Percentiles rank a stretch among this genome's conserved stretches.
These are phyloP conservation scores for Mus pahari DNA, from an alignment of 2,113 vertebrate genomes.

Conservation along the genomic window DNA sequence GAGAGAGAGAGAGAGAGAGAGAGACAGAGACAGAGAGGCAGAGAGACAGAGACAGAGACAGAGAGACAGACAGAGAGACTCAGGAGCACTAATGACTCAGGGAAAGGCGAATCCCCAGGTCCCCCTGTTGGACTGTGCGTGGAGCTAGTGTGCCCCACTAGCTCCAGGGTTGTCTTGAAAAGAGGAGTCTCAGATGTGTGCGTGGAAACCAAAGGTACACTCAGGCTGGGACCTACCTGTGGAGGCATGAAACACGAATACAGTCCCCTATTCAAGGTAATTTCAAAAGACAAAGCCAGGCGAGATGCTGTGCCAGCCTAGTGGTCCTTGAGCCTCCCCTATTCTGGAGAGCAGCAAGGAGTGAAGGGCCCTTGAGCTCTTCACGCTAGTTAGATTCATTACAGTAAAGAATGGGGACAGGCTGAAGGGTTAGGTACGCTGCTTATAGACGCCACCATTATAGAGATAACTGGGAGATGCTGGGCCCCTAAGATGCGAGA, in stretches of 20 bases:
- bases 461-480: not conserved
- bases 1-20: not conserved
- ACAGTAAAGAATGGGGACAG: not conserved
- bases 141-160: not conserved
- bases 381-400: not conserved
- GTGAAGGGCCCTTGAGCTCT: not conserved
- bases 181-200: not conserved
- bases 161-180: not conserved
- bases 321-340: not conserved
- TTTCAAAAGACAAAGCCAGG: not conserved
- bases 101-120: not conserved
- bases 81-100: not conserved
- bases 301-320: not conserved
- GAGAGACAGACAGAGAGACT: not conserved
- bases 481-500: not conserved
- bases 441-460: not conserved
- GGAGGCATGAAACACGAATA: not conserved
- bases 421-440: not conserved
- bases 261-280: not conserved
- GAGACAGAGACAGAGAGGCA: not conserved
- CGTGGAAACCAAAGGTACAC: not conserved
- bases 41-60: not conserved
- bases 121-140: not conserved
- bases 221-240: fast-evolving
- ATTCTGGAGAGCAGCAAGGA: not conserved